A percentile compares a stretch with the other conserved stretches of the same genome.
Evolutionary conservation across 2,113 vertebrate species (phyloP).

Genomic region (Sigmodon hispidus): DNA sequence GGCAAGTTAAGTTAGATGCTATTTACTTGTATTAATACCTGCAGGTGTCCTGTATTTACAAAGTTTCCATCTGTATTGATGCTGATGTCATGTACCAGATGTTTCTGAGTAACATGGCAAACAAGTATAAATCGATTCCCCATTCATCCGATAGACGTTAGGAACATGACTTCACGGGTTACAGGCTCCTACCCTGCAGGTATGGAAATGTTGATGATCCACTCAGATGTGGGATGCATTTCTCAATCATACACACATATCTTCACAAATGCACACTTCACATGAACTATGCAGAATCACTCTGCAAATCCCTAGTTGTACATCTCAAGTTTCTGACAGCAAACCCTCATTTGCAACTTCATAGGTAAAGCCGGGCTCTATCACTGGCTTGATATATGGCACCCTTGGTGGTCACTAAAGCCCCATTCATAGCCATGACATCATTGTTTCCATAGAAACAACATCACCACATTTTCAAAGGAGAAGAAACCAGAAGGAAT

Average conservation of each 20-base stretch:
- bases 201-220: neutral
- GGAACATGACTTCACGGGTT: neutral
- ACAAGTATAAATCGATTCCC: neutral
- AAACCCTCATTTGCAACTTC: slow-evolving; percentile 27
- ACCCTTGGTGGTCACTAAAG: slow-evolving; percentile 41
- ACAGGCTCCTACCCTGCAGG: neutral
- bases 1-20: neutral
- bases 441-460: slow-evolving; percentile 69
- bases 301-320: neutral
- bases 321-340: slow-evolving; percentile 44
- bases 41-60: neutral
- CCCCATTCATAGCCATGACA: slow-evolving; percentile 49
- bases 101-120: neutral
- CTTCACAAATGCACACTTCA: slow-evolving; percentile 47
- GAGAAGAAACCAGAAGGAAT: neutral
- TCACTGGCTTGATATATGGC: slow-evolving; percentile 51
- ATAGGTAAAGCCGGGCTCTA: slow-evolving; percentile 31
- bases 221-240: neutral
- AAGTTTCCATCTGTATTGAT: neutral
- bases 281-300: neutral
- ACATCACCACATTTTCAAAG: slow-evolving; percentile 56
- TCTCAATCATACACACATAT: slow-evolving; percentile 28
- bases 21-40: neutral
- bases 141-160: neutral
- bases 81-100: neutral